These are phyloP conservation scores for Hydrotaea diabolus DNA, from an alignment of 2,888 invertebrate genomes.

Conservation along the genomic window DNA sequence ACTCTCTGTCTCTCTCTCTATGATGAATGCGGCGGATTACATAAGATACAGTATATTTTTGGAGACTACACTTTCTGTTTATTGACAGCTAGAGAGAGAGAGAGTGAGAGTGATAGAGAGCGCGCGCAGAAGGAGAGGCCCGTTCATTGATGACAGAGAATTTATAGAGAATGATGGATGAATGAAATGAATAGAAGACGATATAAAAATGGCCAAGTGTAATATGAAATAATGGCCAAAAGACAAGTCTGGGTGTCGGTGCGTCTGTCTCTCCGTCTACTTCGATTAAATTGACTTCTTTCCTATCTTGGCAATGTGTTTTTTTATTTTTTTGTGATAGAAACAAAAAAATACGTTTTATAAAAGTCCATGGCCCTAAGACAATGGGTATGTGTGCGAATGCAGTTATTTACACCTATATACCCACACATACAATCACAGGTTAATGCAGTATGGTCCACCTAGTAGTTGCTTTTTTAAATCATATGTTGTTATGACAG, in stretches of 20 bases:
- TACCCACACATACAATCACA: background rate
- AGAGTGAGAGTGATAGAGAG: background rate
- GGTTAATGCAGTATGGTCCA: background rate
- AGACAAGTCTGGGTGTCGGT: background rate
- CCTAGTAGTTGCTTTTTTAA: no score
- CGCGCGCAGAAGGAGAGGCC: background rate
- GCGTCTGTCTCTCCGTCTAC: background rate
- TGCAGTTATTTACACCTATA: background rate
- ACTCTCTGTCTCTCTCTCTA: background rate
- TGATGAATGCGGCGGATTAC: background rate
- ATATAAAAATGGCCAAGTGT: background rate
- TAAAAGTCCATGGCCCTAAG: background rate
- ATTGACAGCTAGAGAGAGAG: background rate
- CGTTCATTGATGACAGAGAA: background rate
- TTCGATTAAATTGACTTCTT: conserved; percentile 17
- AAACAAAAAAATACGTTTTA: background rate
- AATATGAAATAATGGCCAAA: background rate
- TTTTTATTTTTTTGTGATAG: background rate
- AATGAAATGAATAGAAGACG: background rate
- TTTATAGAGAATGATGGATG: background rate
- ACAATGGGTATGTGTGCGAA: no score
- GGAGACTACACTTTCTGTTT: no score
- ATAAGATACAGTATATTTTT: background rate
- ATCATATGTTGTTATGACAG: no score
- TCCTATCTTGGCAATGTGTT: conserved; percentile 8